Percentiles rank a stretch among this genome's conserved stretches.
These are phyloP conservation scores for Brienomyrus longianalis DNA, from an alignment of 2,113 vertebrate genomes.

Conservation along the genomic window DNA sequence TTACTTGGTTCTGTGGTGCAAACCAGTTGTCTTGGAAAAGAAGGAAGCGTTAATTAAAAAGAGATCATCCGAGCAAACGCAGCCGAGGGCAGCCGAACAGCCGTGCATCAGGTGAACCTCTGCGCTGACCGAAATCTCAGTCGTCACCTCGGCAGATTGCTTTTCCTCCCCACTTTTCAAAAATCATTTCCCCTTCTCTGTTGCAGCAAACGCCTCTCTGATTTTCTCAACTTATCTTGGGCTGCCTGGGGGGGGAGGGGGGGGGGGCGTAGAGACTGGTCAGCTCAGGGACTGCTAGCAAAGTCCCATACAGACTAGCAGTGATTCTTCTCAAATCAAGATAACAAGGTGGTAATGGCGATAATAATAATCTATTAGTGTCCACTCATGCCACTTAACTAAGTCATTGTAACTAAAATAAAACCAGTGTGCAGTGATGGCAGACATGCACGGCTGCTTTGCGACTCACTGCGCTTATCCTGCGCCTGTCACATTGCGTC, in stretches of 20 bases:
- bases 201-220: neutral
- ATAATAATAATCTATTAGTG: neutral
- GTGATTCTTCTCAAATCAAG: neutral
- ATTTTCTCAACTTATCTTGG: neutral
- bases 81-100: neutral
- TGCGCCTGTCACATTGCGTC: constrained; percentile 25
- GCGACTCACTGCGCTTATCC: constrained; percentile 22
- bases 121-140: neutral
- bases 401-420: neutral
- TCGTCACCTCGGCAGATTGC: neutral
- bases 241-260: no score
- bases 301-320: neutral
- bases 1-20: neutral
- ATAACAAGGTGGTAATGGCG: neutral
- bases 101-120: neutral
- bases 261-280: neutral
- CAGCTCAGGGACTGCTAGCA: neutral
- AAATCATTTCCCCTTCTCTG: neutral
- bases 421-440: neutral
- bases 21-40: neutral
- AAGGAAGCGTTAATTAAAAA: constrained; percentile 10
- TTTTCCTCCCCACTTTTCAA: neutral
- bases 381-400: neutral
- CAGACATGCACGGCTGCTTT: neutral
- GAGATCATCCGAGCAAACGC: neutral